Conservation (phyloP, 1,140 invertebrate species). For the Pseudomyrmex pallidus region DNA sequence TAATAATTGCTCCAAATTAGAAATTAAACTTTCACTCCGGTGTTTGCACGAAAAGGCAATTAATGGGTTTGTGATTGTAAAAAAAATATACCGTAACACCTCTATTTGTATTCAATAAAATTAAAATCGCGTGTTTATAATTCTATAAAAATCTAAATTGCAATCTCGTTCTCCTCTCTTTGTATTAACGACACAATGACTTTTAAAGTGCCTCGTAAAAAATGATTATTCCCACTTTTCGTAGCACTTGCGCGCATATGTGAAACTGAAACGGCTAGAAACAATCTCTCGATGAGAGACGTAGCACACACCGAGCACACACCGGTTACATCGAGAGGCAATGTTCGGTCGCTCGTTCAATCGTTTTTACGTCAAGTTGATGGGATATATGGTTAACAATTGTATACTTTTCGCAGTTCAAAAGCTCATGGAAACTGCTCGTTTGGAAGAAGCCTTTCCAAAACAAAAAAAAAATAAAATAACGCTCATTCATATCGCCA, state of each 20-base stretch:
- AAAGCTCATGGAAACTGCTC: neutral
- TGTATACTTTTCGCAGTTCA: conserved; percentile 1
- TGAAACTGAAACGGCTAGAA: conserved; percentile 1
- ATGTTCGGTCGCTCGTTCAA: neutral
- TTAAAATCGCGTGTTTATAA: too few species aligned
- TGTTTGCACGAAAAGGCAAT: too few species aligned
- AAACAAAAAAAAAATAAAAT: neutral
- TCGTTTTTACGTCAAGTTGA: neutral
- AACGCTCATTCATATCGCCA: neutral
- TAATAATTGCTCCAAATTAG: too few species aligned
- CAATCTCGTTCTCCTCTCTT: neutral
- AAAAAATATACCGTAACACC: too few species aligned
- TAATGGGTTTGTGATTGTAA: too few species aligned
- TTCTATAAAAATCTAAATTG: neutral
- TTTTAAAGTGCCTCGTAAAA: neutral
- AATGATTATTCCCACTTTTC: neutral
- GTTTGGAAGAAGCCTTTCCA: neutral
- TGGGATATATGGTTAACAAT: conserved; percentile 11
- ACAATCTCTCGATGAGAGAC: neutral
- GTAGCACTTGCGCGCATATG: neutral
- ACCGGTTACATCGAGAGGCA: neutral
- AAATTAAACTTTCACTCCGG: too few species aligned
- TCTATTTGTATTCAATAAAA: too few species aligned
- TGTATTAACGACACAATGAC: neutral
- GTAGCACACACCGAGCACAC: too few species aligned